phyloP scores from a whole-genome alignment of 2,797 vertebrate species.

The Smutsia gigantea region DNA sequence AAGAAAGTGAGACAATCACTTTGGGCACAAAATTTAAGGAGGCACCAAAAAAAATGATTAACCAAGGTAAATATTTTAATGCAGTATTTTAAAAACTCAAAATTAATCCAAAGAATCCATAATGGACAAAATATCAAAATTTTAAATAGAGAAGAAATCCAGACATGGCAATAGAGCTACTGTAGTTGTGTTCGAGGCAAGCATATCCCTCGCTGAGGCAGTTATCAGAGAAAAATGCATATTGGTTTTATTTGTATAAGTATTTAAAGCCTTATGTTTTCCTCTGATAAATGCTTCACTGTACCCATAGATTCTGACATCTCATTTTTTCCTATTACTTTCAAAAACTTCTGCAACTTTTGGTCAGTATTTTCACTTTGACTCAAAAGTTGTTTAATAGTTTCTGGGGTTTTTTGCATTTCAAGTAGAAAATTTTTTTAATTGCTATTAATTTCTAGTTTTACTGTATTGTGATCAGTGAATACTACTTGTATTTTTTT shows the following conservation, averaged over 20 bases:
- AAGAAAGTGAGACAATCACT: not conserved
- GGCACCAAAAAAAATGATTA: not conserved
- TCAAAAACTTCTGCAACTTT: not conserved
- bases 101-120: slow-evolving; percentile 15
- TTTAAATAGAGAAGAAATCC: not conserved
- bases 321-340: not conserved
- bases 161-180: not conserved
- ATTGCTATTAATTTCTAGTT: slow-evolving; percentile 31
- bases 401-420: not conserved
- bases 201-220: not conserved
- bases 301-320: not conserved
- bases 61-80: not conserved
- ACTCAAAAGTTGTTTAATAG: not conserved
- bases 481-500: not conserved
- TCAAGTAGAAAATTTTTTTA: not conserved
- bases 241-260: not conserved
- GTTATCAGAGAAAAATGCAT: not conserved
- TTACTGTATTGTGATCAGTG: not conserved
- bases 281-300: not conserved
- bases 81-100: not conserved
- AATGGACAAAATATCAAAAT: slow-evolving; percentile 24
- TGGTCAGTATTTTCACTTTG: not conserved
- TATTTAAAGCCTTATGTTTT: slow-evolving; percentile 8
- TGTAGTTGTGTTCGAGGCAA: not conserved
- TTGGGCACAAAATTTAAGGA: not conserved